These are phyloP conservation scores for Synergus japonicus DNA, from an alignment of 2,888 invertebrate species.

Conservation along the genomic window DNA sequence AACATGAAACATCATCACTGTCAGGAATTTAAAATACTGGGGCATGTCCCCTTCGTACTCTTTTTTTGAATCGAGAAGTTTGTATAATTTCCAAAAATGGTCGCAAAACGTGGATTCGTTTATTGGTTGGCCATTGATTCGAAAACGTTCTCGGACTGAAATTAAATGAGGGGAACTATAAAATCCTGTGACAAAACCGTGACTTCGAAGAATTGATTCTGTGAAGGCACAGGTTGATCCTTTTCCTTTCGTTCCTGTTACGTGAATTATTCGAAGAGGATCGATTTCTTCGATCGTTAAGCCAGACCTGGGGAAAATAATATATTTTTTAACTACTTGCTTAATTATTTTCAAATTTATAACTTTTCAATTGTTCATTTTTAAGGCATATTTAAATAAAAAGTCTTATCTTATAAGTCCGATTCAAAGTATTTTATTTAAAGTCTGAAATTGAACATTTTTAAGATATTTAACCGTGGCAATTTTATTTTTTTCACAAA, in stretches of 20 bases:
- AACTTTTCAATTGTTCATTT: not conserved
- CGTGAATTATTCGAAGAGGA: slow-evolving; percentile 91
- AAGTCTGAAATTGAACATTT: no score
- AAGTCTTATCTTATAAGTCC: no score
- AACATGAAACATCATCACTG: slow-evolving; percentile 92
- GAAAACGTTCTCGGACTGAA: not conserved
- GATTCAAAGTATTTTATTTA: no score
- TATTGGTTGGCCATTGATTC: no score
- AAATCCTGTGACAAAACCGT: slow-evolving; percentile 94
- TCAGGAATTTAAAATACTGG: slow-evolving; percentile 89
- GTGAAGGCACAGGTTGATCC: slow-evolving; percentile 96
- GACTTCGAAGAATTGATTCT: slow-evolving; percentile 91
- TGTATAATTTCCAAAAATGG: no score
- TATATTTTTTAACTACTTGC: not conserved
- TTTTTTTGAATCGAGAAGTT: no score
- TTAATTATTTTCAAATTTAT: not conserved
- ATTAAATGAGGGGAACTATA: slow-evolving; percentile 96
- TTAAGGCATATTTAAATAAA: not conserved
- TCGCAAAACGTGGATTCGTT: no score
- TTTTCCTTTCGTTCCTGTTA: slow-evolving; percentile 99
- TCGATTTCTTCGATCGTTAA: slow-evolving; percentile 83
- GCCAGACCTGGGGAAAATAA: slow-evolving; percentile 79
- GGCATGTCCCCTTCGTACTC: no score
- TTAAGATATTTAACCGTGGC: no score
- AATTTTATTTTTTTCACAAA: no score